Evolutionary conservation across 2,797 vertebrate genomes (phyloP).

Genomic region (Nyctalus aviator): DNA sequence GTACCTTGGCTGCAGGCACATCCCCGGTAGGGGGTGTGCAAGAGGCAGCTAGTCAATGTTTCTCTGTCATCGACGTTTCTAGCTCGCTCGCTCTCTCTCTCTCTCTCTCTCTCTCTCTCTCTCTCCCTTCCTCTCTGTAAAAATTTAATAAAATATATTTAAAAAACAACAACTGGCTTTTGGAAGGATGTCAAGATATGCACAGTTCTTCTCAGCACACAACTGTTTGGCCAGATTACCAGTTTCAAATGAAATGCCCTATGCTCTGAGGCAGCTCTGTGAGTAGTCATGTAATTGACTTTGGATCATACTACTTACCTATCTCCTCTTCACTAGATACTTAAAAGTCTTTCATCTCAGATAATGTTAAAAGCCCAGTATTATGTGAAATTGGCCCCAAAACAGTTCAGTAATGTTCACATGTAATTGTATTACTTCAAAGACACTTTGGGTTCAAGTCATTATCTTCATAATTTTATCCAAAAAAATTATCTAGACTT

Average conservation of each 20-base stretch:
- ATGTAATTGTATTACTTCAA: slow-evolving; percentile 15
- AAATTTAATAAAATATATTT: too few species aligned
- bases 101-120: too few species aligned
- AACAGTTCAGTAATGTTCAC: not conserved
- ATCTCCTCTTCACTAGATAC: not conserved
- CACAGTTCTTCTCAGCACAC: not conserved
- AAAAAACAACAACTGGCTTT: not conserved
- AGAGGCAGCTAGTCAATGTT: too few species aligned
- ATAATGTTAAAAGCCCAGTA: not conserved
- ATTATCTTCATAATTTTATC: not conserved
- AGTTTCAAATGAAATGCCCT: not conserved
- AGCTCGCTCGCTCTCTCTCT: too few species aligned
- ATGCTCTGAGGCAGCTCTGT: not conserved
- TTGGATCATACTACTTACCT: not conserved
- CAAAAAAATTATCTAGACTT: not conserved
- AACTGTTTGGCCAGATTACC: not conserved
- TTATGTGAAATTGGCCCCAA: slow-evolving; percentile 24
- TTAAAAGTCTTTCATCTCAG: slow-evolving; percentile 1
- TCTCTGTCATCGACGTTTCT: too few species aligned
- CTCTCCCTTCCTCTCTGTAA: too few species aligned
- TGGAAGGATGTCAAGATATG: not conserved
- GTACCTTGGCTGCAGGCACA: too few species aligned
- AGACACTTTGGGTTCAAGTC: slow-evolving; percentile 28
- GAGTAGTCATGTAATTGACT: not conserved
- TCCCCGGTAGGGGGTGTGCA: too few species aligned